Evolutionary conservation across 1,140 invertebrate genomes (phyloP), one percentile per base, ranked within the genome.

Genomic region (Drosophila tani): DNA sequence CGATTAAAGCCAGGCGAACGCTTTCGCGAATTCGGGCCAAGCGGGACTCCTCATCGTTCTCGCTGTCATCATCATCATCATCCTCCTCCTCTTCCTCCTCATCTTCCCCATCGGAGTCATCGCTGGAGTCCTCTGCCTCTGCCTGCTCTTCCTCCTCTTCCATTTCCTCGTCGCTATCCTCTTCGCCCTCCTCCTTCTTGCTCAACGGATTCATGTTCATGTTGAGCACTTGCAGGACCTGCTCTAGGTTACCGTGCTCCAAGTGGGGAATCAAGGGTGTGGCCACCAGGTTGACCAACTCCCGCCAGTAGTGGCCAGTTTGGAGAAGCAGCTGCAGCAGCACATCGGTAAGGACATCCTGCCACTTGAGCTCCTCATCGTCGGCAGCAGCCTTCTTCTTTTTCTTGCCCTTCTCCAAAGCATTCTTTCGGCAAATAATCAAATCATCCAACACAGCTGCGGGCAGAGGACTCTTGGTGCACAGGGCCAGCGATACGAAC

Each of bases 281-380:
- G 3, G 50, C 29, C 3, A 90, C 43, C 1, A 66, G 27, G 17
- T 73, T 84, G 1, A 81, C 64, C 27, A 88, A 63, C 0, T 66
- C 59, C 0, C 84, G 78, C 84, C 84, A 88, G 21, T 59, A 79
- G 43, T 63, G 45, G 0, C 78, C 81, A 2, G 66, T 90, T 45
- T 81, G 77, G 32, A 90, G 32, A n/a, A 81, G 19, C n/a, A 88
- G n/a, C 51, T 81, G 73, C 5, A 90, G 32, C 29, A 88, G 27
- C 9, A 62, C 55, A 49, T 88, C 85, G 2, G 81, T 88, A 0
- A 88, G 27, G n/a, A 88, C 85, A 24, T 75, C 74, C 60, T 90
- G 68, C 85, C 84, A 90, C 0, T 32, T 27, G 5, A 63, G 68
- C 1, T 81, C 55, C 2, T 56, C 45, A 0, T 49, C 29, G 6